phyloP scores from a whole-genome alignment of 2,888 invertebrate genomes.

The Dichetophora obliterata region DNA sequence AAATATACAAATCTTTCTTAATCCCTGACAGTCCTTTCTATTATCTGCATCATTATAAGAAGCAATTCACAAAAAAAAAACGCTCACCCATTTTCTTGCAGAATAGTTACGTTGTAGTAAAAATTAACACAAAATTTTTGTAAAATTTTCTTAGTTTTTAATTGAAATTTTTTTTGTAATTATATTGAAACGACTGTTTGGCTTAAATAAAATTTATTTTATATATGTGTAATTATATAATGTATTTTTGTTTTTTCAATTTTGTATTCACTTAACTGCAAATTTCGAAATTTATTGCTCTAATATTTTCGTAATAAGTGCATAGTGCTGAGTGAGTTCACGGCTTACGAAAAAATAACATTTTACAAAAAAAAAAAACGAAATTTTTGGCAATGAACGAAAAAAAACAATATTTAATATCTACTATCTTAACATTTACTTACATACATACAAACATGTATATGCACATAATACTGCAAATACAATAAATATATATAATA shows the following conservation, averaged over 20 bases:
- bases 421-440: neutral
- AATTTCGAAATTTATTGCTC: slow-evolving; percentile 5
- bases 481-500: slow-evolving; percentile 14
- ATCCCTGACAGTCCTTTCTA: neutral
- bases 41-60: neutral
- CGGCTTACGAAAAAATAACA: neutral
- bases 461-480: neutral
- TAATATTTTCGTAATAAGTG: neutral
- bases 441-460: neutral
- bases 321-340: neutral
- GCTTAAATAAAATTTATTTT: slow-evolving; percentile 24
- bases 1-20: no score
- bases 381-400: neutral
- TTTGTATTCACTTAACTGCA: neutral
- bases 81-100: neutral
- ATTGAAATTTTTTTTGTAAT: slow-evolving; percentile 21
- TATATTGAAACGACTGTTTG: slow-evolving; percentile 26
- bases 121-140: slow-evolving; percentile 32
- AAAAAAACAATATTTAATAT: neutral
- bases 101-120: slow-evolving; percentile 36
- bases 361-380: neutral
- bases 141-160: slow-evolving; percentile 14
- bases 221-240: slow-evolving; percentile 12
- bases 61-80: neutral
- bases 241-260: slow-evolving; percentile 10